These are phyloP conservation scores for Diglossa cyanea DNA, from an alignment of 2,797 vertebrate genomes.

Conservation along the genomic window DNA sequence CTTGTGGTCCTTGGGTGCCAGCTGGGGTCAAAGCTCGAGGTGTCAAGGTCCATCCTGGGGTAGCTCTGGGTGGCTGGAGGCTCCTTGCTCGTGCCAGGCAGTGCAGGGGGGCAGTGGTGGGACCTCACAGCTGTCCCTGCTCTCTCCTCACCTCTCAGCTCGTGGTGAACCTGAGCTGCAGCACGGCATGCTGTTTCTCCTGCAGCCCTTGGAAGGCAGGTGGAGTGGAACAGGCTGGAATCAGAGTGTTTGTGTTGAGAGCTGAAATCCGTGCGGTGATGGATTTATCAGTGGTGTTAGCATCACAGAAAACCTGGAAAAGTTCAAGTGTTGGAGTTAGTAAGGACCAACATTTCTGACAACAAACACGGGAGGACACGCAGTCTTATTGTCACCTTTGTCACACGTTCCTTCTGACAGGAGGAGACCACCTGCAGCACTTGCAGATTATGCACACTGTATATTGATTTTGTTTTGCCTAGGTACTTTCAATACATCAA, in stretches of 20 bases:
- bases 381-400: background rate
- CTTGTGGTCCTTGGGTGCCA: rapidly evolving
- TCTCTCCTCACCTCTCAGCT: background rate
- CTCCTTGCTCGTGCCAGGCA: background rate
- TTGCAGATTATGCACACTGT: background rate
- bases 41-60: background rate
- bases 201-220: no score
- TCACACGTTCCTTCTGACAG: background rate
- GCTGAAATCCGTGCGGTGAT: background rate
- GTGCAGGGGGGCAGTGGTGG: background rate
- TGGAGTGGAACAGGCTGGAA: background rate
- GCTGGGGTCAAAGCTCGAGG: background rate
- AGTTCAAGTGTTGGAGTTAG: background rate
- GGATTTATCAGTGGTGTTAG: background rate
- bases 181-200: background rate
- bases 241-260: background rate
- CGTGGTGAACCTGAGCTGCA: rapidly evolving
- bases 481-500: background rate
- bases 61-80: background rate
- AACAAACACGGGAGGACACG: rapidly evolving
- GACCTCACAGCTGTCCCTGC: rapidly evolving
- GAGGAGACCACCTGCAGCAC: background rate
- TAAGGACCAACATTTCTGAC: background rate
- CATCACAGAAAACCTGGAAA: background rate
- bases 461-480: background rate